Evolutionary conservation across 1,140 invertebrate species (phyloP), one percentile per base, ranked within the genome.

Genomic region (Ooceraea biroi): DNA sequence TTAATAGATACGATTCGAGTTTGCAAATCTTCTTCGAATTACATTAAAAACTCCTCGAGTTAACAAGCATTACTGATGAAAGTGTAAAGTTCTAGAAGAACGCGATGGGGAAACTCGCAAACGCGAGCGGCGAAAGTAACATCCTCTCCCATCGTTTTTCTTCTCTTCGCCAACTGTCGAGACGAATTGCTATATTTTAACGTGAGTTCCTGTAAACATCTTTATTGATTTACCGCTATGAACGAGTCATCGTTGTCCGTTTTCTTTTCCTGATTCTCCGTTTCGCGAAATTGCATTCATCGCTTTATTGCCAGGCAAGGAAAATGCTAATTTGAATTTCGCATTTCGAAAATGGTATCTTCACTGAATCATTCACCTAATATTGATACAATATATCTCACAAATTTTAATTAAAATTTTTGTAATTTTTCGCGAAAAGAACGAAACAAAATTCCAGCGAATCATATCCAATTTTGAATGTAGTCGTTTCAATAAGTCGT

Each of bases 141-240:
- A 3, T 55, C n/a, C n/a, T 78, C 48, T 30, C 65, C 27, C 4
- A 4, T 25, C 17, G 22, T 57, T 41, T 22, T 80, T 80, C 36
- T n/a, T 12, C 25, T 12, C 25, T 12, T 4, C n/a, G 72, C 25
- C 12, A n/a, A 19, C 8, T 41, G 4, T 22, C 17, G 27, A 22
- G 60, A 11, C n/a, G 22, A 80, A 71, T 80, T 80, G 68, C 65
- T 14, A 57, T 36, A 36, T 80, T 12, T n/a, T 71, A 69, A 80
- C 69, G 57, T 17, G 41, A 46, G 19, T 55, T 36, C 19, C 5
- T 36, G 36, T 17, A 46, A 68, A 50, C 63, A 7, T 44, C 50
- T 14, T 71, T 17, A 80, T 80, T 71, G 69, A 80, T 71, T 69
- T 17, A 22, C 30, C 22, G 17, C 22, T 46, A 1, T 52, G 7